phyloP scores from a whole-genome alignment of 1,140 invertebrate genomes.

The Littorina saxatilis region DNA sequence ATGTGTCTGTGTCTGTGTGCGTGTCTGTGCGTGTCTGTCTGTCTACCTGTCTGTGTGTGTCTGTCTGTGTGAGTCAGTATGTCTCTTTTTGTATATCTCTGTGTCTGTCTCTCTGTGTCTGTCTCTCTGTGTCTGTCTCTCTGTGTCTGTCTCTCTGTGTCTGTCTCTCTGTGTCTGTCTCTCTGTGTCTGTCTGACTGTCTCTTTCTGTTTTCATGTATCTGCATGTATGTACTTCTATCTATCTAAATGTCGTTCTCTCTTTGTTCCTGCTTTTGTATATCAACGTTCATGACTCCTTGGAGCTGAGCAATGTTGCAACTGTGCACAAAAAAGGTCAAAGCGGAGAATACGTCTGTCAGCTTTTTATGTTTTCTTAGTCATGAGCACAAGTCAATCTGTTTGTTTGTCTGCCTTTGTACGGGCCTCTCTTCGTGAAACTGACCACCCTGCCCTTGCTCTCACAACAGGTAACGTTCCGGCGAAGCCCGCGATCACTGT shows the following conservation, averaged over 20 bases:
- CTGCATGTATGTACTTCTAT: background rate
- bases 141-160: background rate
- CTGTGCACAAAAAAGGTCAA: no score
- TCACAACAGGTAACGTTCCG: background rate
- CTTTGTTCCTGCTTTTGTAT: no score
- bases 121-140: background rate
- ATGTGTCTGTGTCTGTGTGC: slow-evolving; percentile 12
- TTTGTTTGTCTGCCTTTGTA: no score
- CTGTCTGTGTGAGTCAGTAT: slow-evolving; percentile 4
- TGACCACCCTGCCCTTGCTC: background rate
- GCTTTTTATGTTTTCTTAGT: no score
- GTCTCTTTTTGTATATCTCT: background rate
- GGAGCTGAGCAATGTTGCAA: no score
- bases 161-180: background rate
- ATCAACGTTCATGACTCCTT: no score
- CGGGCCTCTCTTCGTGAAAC: no score
- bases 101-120: background rate
- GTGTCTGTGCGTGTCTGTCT: slow-evolving; percentile 9
- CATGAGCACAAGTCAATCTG: no score
- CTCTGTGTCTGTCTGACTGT: background rate
- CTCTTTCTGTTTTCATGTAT: background rate
- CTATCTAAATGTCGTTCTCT: background rate
- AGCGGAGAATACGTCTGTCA: no score
- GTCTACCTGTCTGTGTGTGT: background rate
- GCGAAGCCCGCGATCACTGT: background rate